Percentiles rank a stretch among this genome's conserved stretches.
phyloP scores from a whole-genome alignment of 2,888 invertebrate species.

The Lithophane socia region DNA sequence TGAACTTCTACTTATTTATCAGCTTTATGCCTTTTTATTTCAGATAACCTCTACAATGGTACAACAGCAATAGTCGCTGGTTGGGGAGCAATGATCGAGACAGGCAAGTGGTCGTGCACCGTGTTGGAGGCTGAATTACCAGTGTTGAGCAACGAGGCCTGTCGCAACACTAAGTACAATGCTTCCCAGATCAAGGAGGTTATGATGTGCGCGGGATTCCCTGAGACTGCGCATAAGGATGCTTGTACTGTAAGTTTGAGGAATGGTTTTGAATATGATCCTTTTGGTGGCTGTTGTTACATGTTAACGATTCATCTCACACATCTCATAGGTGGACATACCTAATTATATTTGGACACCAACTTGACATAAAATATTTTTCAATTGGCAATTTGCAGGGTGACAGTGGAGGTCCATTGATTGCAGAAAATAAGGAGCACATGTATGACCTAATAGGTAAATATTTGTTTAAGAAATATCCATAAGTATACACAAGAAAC shows the following conservation, averaged over 20 bases:
- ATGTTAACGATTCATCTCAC: not conserved
- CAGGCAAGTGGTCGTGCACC: slow-evolving; percentile 95
- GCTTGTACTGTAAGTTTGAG: slow-evolving; percentile 93
- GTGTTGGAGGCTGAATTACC: slow-evolving; percentile 95
- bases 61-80: slow-evolving; percentile 94
- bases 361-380: not conserved
- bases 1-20: not conserved
- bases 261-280: not conserved
- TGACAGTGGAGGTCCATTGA: slow-evolving; percentile 94
- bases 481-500: no score
- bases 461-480: slow-evolving; percentile 29
- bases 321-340: not conserved
- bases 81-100: slow-evolving; percentile 96
- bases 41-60: slow-evolving; percentile 93
- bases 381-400: slow-evolving; percentile 87
- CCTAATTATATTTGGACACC: not conserved
- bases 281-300: not conserved
- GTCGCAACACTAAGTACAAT: slow-evolving; percentile 94
- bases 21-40: slow-evolving; percentile 32
- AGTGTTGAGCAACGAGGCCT: slow-evolving; percentile 92
- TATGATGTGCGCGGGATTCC: slow-evolving; percentile 96
- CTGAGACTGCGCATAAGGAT: slow-evolving; percentile 93
- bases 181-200: slow-evolving; percentile 96
- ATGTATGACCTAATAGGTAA: slow-evolving; percentile 94
- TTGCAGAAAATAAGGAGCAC: slow-evolving; percentile 92